Base-by-base conservation (phyloP, 2,113 vertebrate species). In the Paramisgurnus dabryanus region DNA sequence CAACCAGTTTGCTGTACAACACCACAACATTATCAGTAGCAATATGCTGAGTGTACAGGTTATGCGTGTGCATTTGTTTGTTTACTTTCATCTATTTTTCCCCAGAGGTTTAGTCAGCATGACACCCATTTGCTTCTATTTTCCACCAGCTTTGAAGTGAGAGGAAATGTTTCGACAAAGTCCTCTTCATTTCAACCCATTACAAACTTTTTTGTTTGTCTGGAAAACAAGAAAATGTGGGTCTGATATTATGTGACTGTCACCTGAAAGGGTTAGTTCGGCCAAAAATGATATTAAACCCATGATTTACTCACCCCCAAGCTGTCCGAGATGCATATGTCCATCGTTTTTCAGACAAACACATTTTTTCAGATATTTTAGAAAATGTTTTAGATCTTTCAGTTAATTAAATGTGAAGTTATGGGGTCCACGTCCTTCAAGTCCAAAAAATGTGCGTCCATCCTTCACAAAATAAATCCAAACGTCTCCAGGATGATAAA, bases 91-190 rank as follows among this genome's bases (percentile, higher is more conserved):
- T 61, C 49, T n/a, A 49, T 58, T 80, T 11, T 58, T 45, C 5
- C 43, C 53, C 8, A 0, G 41, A 58, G 65, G 41, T 66, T 13
- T 47, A 67, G n/a, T 70, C n/a, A 69, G 67, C 49, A 18, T 71
- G 69, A 81, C 68, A 83, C 47, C 47, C 45, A 73, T 80, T 83
- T 82, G 47, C 67, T 60, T 34, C 34, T 50, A 73, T 73, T 82
- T 80, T 7, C 55, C 49, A 60, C 72, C 80, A 65, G 77, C 43
- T 82, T 83, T 81, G 79, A 79, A 76, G 67, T 66, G 77, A 57
- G 9, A 75, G 17, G 34, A 76, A 47, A 8, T n/a, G 43, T 57
- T 57, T 40, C 12, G 50, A 70, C 49, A 65, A 65, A 65, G 79
- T 57, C 40, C 7, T 22, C n/a, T 60, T 61, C 7, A 53, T 47